Evolutionary conservation across 2,888 invertebrate genomes (phyloP).

Genomic region (Drosophila neotestacea): DNA sequence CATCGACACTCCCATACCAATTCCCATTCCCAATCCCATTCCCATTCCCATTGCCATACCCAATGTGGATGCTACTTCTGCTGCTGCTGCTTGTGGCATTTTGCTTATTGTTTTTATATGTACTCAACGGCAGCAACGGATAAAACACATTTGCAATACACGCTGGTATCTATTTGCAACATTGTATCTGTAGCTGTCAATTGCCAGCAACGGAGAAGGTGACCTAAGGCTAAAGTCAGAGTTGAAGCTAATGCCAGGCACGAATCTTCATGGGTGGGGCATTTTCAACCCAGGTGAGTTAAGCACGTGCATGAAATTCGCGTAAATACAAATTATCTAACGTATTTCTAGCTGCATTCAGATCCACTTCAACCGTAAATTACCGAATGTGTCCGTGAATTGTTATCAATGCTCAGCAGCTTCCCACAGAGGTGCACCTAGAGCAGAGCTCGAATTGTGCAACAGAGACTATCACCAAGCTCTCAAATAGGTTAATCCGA

Average conservation of each 20-base stretch:
- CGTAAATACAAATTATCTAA: conserved; percentile 51
- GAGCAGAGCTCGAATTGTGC: background rate
- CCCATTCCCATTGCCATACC: background rate
- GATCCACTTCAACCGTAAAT: conserved; percentile 34
- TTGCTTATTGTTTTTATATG: conserved; percentile 76
- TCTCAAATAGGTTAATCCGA: background rate
- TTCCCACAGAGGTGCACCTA: conserved; percentile 11
- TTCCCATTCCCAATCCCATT: background rate
- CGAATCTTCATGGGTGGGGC: background rate
- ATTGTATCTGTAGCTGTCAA: conserved; percentile 51
- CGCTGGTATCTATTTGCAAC: conserved; percentile 42
- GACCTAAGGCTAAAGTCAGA: conserved; percentile 24
- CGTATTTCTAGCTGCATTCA: conserved; percentile 20
- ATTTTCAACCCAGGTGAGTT: conserved; percentile 16
- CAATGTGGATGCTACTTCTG: conserved; percentile 10
- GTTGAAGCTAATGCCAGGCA: background rate
- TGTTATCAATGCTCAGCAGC: conserved; percentile 18
- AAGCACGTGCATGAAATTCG: conserved; percentile 46
- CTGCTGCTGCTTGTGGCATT: conserved; percentile 40
- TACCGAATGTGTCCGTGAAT: conserved; percentile 18
- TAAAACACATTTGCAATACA: conserved; percentile 39
- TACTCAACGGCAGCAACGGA: conserved; percentile 51
- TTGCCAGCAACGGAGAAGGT: conserved; percentile 30
- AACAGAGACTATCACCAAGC: background rate
- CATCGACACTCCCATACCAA: conserved; percentile 11